A percentile compares a stretch with the other conserved stretches of the same genome.
These are phyloP conservation scores for Pseudomyrmex dendroicus DNA, from an alignment of 1,140 invertebrate species.

Conservation along the genomic window DNA sequence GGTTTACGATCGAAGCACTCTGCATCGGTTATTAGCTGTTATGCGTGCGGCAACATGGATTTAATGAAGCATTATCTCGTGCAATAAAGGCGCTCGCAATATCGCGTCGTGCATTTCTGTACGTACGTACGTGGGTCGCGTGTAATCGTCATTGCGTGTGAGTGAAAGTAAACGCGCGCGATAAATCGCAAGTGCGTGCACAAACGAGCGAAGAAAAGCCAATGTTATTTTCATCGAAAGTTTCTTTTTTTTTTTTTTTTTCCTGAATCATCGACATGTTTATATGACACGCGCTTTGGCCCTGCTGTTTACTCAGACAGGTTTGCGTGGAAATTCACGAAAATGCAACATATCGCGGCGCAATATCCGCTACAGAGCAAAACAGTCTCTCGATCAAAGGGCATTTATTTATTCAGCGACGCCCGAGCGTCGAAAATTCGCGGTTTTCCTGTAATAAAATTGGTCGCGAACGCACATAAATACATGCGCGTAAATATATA, in stretches of 20 bases:
- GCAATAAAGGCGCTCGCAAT: slow-evolving; percentile 47
- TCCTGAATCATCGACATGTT: too few relatives aligned
- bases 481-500: too few relatives aligned
- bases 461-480: too few relatives aligned
- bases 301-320: too few relatives aligned
- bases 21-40: background rate
- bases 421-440: slow-evolving; percentile 20
- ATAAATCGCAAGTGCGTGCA: slow-evolving; percentile 2
- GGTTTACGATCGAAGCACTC: slow-evolving; percentile 14
- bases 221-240: background rate
- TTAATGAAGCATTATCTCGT: slow-evolving; percentile 55
- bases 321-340: slow-evolving; percentile 12
- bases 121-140: slow-evolving; percentile 19
- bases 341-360: background rate
- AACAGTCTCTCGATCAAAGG: slow-evolving; percentile 24
- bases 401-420: slow-evolving; percentile 40
- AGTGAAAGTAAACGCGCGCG: slow-evolving; percentile 26
- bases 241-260: too few relatives aligned
- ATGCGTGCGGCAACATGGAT: slow-evolving; percentile 38
- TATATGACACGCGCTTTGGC: too few relatives aligned
- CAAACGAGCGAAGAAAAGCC: background rate
- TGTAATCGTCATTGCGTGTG: background rate
- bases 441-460: slow-evolving; percentile 45
- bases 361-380: slow-evolving; percentile 29
- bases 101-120: slow-evolving; percentile 27